A percentile compares a stretch with the other conserved stretches of the same genome.
phyloP scores from a whole-genome alignment of 2,888 invertebrate genomes.

The Ferrisia virgata region DNA sequence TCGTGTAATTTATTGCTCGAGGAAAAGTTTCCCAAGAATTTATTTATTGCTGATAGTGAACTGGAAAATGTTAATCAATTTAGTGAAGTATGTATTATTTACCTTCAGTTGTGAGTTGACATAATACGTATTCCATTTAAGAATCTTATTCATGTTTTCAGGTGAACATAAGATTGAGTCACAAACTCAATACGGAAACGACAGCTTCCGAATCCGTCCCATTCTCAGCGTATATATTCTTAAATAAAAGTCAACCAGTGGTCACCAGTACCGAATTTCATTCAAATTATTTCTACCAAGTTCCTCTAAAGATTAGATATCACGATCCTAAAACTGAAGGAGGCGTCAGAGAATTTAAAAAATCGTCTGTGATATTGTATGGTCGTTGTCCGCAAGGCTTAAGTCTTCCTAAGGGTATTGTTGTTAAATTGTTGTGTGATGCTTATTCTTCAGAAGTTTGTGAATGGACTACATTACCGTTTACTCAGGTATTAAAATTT shows the following conservation, averaged over 20 bases:
- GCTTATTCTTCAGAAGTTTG: not conserved
- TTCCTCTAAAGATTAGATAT: slow-evolving; percentile 28
- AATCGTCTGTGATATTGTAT: not conserved
- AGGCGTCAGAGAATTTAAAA: slow-evolving; percentile 34
- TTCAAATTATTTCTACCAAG: not conserved
- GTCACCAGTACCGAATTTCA: not conserved
- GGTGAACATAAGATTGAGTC: not conserved
- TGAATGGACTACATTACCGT: slow-evolving; percentile 20
- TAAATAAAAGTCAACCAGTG: slow-evolving; percentile 32
- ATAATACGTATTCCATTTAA: too few relatives aligned
- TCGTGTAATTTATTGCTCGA: slow-evolving; percentile 14
- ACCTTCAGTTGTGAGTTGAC: not conserved
- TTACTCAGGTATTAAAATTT: slow-evolving; percentile 23
- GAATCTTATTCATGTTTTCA: not conserved
- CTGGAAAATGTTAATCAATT: not conserved
- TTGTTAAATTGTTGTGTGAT: slow-evolving; percentile 23
- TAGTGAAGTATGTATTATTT: not conserved
- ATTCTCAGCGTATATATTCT: slow-evolving; percentile 10
- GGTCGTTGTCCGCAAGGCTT: slow-evolving; percentile 19
- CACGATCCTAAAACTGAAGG: slow-evolving; percentile 41
- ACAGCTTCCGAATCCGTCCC: not conserved
- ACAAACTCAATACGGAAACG: slow-evolving; percentile 5
- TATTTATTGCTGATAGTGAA: slow-evolving; percentile 1
- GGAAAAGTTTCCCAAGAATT: slow-evolving; percentile 33
- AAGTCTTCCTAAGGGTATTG: not conserved